These are phyloP conservation scores for Tokudaia tokunoshimensis DNA, from an alignment of 2,797 vertebrate species.

Conservation along the genomic window DNA sequence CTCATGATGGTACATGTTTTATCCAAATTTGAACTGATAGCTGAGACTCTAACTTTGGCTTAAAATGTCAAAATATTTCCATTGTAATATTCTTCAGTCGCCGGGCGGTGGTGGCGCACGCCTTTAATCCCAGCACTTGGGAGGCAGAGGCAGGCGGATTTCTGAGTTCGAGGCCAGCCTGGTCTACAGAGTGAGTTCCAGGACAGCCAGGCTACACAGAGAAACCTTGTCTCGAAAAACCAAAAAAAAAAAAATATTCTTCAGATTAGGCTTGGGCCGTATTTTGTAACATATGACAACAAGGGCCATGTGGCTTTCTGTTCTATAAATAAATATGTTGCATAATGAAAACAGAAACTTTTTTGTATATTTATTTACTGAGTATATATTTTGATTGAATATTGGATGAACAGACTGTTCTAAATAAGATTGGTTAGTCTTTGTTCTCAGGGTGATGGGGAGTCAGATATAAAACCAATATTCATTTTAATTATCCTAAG, in stretches of 20 bases:
- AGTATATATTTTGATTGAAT: conserved; percentile 26
- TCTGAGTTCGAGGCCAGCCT: too few relatives aligned
- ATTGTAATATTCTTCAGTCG: conserved; percentile 23
- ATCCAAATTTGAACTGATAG: conserved; percentile 54
- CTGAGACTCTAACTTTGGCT: background rate
- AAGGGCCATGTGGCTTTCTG: background rate
- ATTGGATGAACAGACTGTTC: background rate
- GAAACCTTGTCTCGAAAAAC: too few relatives aligned
- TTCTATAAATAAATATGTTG: conserved; percentile 34
- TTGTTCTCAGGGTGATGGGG: background rate
- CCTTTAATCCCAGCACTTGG: too few relatives aligned
- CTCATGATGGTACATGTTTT: conserved; percentile 47
- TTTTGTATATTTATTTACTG: conserved; percentile 15
- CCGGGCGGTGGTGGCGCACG: too few relatives aligned
- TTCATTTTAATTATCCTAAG: conserved; percentile 67
- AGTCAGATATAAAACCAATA: conserved; percentile 19
- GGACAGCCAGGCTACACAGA: too few relatives aligned
- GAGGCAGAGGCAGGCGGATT: too few relatives aligned
- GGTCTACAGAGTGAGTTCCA: too few relatives aligned
- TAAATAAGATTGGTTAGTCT: background rate
- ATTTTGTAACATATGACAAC: conserved; percentile 24
- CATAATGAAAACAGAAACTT: background rate
- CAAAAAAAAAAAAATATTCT: too few relatives aligned
- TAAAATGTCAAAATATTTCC: conserved; percentile 29
- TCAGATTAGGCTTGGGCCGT: conserved; percentile 40